Evolutionary conservation across 2,113 vertebrate species (phyloP).

Genomic region (Megaceryle maxima): DNA sequence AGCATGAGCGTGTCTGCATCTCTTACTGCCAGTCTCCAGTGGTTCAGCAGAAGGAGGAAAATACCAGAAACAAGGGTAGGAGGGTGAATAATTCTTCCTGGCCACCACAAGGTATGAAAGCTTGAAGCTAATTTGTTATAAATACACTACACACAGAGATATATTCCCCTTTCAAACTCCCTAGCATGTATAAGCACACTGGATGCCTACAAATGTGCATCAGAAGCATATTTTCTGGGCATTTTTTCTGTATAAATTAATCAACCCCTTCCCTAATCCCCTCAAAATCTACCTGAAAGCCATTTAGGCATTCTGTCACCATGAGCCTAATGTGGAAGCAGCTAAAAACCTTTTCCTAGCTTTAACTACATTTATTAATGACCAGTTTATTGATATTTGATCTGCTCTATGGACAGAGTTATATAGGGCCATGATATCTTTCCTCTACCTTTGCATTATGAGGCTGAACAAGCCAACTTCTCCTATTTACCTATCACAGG

Average conservation of each 20-base stretch:
- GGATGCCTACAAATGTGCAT: not conserved
- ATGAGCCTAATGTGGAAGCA: not conserved
- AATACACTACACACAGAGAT: not conserved
- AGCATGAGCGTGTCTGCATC: not conserved
- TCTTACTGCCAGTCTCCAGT: not conserved
- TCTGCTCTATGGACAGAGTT: not conserved
- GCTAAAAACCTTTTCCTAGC: not conserved
- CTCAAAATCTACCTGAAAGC: slow-evolving; percentile 18
- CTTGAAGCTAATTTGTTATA: not conserved
- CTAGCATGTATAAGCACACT: not conserved
- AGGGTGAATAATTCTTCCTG: not conserved
- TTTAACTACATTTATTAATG: not conserved
- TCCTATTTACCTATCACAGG: not conserved
- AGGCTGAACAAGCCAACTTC: not conserved
- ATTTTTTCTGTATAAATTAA: not conserved
- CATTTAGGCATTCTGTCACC: slow-evolving; percentile 1
- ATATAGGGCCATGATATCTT: not conserved
- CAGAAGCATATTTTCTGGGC: not conserved
- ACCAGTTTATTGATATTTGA: not conserved
- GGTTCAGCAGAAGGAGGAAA: not conserved
- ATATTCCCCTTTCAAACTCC: not conserved
- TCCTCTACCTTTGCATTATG: not conserved
- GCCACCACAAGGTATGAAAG: not conserved
- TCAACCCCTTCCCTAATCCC: not conserved
- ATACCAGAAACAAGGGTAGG: not conserved